Base-by-base conservation (phyloP, 1,140 invertebrate genomes). In the Heliothis subflexa region DNA sequence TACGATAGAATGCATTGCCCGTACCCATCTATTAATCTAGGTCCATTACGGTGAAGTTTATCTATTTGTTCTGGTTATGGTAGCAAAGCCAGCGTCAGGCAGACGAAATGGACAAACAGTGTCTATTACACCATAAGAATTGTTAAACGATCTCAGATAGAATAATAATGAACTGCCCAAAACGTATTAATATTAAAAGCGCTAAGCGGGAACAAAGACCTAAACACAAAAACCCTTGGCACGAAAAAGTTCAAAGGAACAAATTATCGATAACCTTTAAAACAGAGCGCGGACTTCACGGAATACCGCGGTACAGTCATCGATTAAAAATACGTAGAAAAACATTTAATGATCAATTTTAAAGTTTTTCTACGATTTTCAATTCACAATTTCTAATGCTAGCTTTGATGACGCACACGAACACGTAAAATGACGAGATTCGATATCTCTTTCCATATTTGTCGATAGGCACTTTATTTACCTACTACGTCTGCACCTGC, bases 241-340 rank as follows among this genome's bases (percentile, higher is more conserved):
- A 21, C 13, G 47, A 47, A 66, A 21, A 62, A 7, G 33, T 47
- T 47, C 3, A 45, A 64, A 28, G 11, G 55, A 14, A 59, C 55
- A 25, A 18, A 10, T 18, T 47, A 66, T 21, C 62, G 33, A 21
- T 66, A 66, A 66, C 40, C 62, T 66, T 66, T 47, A 66, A 66
- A 47, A 18, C 47, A 66, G 62, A 66, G 47, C 16, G 45, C 62
- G 62, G 40, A 47, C 47, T 66, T 66, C 40, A 21, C 12, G 40
- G 62, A 66, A 66, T 45, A 66, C 47, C 11, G 40, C 13, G 16
- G 40, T 66, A 11, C 40, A 4, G 18, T 47, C 47, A 66, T 66
- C 62, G 62, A 66, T 66, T 66, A 47, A 66, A 55, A 66, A 66
- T 66, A 66, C 40, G 62, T 66, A 66, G 40, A 66, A 66, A 66